Evolutionary conservation across 2,888 invertebrate genomes (phyloP).

Genomic region (Nematopogon swammerdamellus): DNA sequence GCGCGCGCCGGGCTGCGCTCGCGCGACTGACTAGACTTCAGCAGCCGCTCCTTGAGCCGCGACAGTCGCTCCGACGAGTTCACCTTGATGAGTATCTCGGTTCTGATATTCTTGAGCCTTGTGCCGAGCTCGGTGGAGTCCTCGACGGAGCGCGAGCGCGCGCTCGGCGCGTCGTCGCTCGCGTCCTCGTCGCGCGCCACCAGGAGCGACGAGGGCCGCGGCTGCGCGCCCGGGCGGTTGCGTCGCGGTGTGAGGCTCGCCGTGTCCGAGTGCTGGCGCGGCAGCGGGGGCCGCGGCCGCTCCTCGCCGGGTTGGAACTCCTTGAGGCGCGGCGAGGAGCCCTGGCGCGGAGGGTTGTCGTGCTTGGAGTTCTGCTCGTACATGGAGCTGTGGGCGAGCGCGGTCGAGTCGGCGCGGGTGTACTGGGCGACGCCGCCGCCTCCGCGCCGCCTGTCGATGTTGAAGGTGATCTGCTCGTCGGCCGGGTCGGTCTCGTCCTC

Average conservation of each 20-base stretch:
- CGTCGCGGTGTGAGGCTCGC: not conserved
- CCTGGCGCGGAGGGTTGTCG: conserved; percentile 3
- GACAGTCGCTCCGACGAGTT: conserved; percentile 39
- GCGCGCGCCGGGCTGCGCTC: conserved; percentile 32
- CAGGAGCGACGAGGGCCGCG: conserved; percentile 31
- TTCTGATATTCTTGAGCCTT: conserved; percentile 29
- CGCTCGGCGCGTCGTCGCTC: conserved; percentile 13
- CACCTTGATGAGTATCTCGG: conserved; percentile 33
- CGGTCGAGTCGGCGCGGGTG: conserved; percentile 5
- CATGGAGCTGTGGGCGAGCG: conserved; percentile 5
- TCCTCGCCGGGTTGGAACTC: not conserved
- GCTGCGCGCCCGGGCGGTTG: conserved; percentile 11
- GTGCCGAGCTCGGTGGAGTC: conserved; percentile 31
- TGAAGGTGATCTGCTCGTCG: conserved; percentile 45
- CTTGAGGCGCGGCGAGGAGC: conserved; percentile 10
- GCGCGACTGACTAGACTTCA: conserved; percentile 30
- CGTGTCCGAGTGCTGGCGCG: not conserved
- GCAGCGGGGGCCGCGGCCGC: conserved; percentile 9
- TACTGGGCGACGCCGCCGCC: conserved; percentile 6
- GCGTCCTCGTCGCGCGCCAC: conserved; percentile 22
- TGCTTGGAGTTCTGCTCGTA: conserved; percentile 9
- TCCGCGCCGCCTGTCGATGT: conserved; percentile 20
- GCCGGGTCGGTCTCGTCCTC: conserved; percentile 42
- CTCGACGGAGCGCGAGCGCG: conserved; percentile 38
- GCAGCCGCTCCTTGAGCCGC: conserved; percentile 36